Conservation (phyloP, 2,888 invertebrate species). For the Dinocampus coccinellae region DNA sequence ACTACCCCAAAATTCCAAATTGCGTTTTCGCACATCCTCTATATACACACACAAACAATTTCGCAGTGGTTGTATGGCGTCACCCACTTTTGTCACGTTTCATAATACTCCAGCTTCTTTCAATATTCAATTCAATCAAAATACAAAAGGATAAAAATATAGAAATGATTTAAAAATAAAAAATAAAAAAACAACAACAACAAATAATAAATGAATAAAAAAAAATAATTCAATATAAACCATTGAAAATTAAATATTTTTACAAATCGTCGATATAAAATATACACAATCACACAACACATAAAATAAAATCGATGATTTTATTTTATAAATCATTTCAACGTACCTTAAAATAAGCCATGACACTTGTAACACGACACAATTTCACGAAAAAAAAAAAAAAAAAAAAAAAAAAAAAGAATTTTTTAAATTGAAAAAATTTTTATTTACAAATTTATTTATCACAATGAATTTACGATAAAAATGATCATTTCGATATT, state of each 20-base stretch:
- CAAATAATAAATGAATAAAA: no score
- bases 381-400: neutral
- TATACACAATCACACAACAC: neutral
- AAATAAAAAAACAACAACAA: no score
- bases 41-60: neutral
- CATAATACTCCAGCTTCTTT: neutral
- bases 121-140: neutral
- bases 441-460: neutral
- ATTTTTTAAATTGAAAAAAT: no score
- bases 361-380: conserved; percentile 55
- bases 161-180: no score
- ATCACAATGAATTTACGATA: neutral
- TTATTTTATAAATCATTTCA: neutral
- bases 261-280: neutral
- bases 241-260: neutral
- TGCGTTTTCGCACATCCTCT: neutral
- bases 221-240: no score
- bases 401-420: neutral
- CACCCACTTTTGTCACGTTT: neutral
- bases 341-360: conserved; percentile 63
- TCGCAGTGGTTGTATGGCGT: neutral
- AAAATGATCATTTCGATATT: neutral
- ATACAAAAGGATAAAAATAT: neutral
- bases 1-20: neutral
- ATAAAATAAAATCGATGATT: no score